Conservation (phyloP, 2,113 vertebrate species). For the Ochotona curzoniae region DNA sequence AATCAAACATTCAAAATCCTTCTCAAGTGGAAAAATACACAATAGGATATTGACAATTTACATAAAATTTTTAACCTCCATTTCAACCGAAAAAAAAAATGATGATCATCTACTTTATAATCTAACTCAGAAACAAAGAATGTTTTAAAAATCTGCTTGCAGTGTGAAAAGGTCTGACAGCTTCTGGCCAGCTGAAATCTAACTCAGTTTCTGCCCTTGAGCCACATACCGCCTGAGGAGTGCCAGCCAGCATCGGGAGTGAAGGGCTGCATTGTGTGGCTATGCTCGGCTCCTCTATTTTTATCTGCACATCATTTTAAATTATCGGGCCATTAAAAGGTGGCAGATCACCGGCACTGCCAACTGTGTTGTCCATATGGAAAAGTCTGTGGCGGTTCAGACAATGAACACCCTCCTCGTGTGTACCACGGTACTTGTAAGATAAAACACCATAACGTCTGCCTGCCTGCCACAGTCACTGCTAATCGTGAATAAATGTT, state of each 20-base stretch:
- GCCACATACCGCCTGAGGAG: background rate
- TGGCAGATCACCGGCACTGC: slow-evolving; percentile 75
- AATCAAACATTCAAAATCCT: slow-evolving; percentile 83
- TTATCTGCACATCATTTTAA: slow-evolving; percentile 81
- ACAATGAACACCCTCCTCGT: background rate
- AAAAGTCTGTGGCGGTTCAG: slow-evolving; percentile 53
- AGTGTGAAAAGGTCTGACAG: slow-evolving; percentile 53
- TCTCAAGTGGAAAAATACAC: slow-evolving; percentile 56
- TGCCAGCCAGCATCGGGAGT: slow-evolving; percentile 44
- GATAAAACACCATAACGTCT: background rate
- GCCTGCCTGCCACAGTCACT: background rate
- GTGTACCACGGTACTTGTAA: slow-evolving; percentile 61
- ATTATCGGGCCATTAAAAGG: slow-evolving; percentile 84
- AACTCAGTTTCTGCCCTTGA: slow-evolving; percentile 66
- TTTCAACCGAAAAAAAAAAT: slow-evolving; percentile 66
- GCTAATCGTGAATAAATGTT: background rate
- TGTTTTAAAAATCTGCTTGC: slow-evolving; percentile 58
- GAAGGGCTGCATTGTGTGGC: slow-evolving; percentile 50
- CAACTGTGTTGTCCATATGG: slow-evolving; percentile 69
- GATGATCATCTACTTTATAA: slow-evolving; percentile 9
- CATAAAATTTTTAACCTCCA: slow-evolving; percentile 61
- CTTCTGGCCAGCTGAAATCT: slow-evolving; percentile 74
- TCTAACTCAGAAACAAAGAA: slow-evolving; percentile 73
- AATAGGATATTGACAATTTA: slow-evolving; percentile 57
- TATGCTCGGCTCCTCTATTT: slow-evolving; percentile 69